Evolutionary conservation across 2,888 invertebrate species (phyloP), one percentile per base, ranked within the genome.

Genomic region (Cistogaster globosa): DNA sequence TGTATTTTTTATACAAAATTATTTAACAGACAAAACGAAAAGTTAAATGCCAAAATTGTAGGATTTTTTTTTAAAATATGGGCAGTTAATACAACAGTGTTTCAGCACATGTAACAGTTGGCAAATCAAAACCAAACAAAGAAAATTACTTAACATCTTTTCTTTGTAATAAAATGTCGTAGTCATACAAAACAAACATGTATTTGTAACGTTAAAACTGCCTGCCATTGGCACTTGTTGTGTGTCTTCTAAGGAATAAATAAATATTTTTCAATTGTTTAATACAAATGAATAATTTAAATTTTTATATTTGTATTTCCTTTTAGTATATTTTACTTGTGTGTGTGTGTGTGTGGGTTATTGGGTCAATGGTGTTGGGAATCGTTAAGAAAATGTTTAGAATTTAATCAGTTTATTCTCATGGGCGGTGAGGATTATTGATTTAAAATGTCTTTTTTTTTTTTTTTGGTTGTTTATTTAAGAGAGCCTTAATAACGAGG

Each of bases 131-230:
- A 60, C 68, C n/a, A 32, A 69, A 42, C 42, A 0, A 63, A 63
- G n/a, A 53, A 69, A 78, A 62, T 71, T 78, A 78, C 45, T 69
- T 62, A 78, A 69, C 69, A 3, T 36, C 12, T 55, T 53, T 60
- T 58, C 53, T 32, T 11, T 51, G 2, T 8, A 51, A 60, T 42
- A 68, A 68, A 60, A 60, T 77, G 51, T 42, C 26, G 18, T 36
- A 12, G 58, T 57, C 26, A 45, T n/a, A 18, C 14, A 18, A 51
- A 1, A 67, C n/a, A n/a, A 67, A 32, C 12, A 42, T 12, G 12
- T 42, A 32, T 32, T 67, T 16, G 18, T 26, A 22, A 14, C 6
- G 32, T 32, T 55, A 32, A 22, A 26, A 22, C 62, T 45, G 42
- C 55, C 62, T 45, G 42, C 55, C 51, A 68, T 68, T 53, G 65